phyloP scores from a whole-genome alignment of 37 sponge, comb jelly and placozoan genomes.

The Oscarella lobularis region DNA sequence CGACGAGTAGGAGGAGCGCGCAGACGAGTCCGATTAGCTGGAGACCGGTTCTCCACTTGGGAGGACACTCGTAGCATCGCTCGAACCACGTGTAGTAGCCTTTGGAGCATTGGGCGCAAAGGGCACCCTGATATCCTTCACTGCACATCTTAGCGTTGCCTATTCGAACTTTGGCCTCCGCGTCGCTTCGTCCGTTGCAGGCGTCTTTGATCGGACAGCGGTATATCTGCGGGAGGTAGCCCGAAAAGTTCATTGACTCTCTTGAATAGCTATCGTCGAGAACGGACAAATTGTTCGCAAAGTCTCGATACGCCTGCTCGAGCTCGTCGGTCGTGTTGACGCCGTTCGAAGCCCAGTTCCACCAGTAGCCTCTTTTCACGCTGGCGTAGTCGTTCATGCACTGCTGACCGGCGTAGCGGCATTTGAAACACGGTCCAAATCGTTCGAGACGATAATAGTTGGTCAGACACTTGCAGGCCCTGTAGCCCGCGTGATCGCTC shows the following conservation, averaged over 20 bases:
- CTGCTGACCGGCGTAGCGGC: not conserved
- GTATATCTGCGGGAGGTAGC: not conserved
- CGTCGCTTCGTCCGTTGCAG: not conserved
- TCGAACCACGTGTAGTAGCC: not conserved
- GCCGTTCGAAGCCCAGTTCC: not conserved
- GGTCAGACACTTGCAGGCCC: no score
- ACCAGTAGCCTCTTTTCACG: not conserved
- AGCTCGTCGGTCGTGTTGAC: no score
- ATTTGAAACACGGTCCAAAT: no score
- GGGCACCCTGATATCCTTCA: not conserved
- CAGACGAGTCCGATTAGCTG: not conserved
- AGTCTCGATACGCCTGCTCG: not conserved
- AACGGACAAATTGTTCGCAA: not conserved
- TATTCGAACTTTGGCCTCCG: no score
- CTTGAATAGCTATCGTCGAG: not conserved
- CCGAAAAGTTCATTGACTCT: not conserved
- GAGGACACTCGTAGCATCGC: not conserved
- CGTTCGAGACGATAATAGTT: no score
- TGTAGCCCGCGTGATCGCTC: no score
- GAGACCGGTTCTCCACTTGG: not conserved
- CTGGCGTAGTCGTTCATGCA: not conserved
- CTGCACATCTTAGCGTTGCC: not conserved
- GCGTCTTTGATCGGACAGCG: not conserved
- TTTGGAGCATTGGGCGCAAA: not conserved
- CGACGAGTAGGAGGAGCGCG: not conserved